Evolutionary conservation across 2,797 vertebrate genomes (phyloP).

Genomic region (Eupleurogrammus muticus): DNA sequence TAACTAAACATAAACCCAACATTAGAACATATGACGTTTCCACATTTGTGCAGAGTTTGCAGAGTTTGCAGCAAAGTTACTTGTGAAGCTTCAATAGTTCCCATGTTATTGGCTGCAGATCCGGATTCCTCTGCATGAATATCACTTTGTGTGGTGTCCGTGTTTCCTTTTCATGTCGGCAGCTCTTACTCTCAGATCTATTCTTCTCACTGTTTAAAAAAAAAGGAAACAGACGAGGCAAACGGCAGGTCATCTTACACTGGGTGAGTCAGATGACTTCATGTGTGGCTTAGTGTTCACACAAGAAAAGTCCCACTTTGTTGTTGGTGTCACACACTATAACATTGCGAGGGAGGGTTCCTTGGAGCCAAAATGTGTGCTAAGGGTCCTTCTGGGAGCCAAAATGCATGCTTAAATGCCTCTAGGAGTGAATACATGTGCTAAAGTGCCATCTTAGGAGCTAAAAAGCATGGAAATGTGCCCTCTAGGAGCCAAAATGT

Average conservation of each 20-base stretch:
- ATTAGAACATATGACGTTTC: slow-evolving; percentile 9
- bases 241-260: slow-evolving; percentile 22
- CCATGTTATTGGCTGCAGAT: slow-evolving; percentile 23
- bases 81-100: slow-evolving; percentile 30
- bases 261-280: slow-evolving; percentile 9
- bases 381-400: no score
- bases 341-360: no score
- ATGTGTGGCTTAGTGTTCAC: slow-evolving; percentile 4
- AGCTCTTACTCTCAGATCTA: background rate
- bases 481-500: no score
- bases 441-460: no score
- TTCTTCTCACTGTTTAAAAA: background rate
- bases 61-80: background rate
- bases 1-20: background rate
- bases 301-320: background rate
- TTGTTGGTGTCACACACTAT: background rate
- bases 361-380: no score
- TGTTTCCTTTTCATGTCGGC: slow-evolving; percentile 23
- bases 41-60: slow-evolving; percentile 1
- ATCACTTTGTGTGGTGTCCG: slow-evolving; percentile 35
- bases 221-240: background rate
- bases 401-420: no score
- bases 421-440: no score
- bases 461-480: no score
- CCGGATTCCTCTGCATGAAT: slow-evolving; percentile 14